Evolutionary conservation across 2,113 vertebrate species (phyloP).

Genomic region (Himantopus leucocephalus): DNA sequence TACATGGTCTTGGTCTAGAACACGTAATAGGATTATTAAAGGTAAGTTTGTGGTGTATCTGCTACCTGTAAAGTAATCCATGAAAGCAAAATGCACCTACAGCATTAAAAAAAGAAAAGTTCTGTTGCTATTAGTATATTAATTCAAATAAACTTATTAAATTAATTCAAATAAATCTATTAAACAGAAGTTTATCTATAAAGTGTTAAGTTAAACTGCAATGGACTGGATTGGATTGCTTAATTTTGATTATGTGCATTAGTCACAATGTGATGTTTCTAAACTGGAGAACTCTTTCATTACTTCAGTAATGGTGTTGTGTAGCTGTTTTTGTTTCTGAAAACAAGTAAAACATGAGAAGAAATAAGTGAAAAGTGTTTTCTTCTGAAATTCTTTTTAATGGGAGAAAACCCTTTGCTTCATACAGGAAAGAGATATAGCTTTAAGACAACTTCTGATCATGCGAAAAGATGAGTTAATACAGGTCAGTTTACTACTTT

Average conservation of each 20-base stretch:
- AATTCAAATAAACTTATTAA: not conserved
- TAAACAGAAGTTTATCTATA: not conserved
- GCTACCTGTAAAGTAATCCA: not conserved
- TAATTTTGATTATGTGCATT: not conserved
- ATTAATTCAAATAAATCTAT: not conserved
- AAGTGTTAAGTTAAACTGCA: not conserved
- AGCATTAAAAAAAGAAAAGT: not conserved
- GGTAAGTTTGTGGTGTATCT: slow-evolving; percentile 66
- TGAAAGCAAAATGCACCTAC: not conserved
- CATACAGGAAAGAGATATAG: slow-evolving; percentile 84
- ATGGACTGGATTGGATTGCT: not conserved
- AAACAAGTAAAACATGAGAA: not conserved
- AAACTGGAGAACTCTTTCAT: not conserved
- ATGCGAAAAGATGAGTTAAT: slow-evolving; percentile 87
- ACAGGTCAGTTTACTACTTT: slow-evolving; percentile 76
- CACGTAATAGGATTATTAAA: slow-evolving; percentile 78
- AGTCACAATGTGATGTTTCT: not conserved
- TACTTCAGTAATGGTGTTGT: not conserved
- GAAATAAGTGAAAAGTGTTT: not conserved
- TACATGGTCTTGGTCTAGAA: slow-evolving; percentile 87
- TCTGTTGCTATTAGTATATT: not conserved
- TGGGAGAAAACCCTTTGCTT: slow-evolving; percentile 10
- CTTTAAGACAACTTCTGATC: slow-evolving; percentile 83
- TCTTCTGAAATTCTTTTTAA: not conserved
- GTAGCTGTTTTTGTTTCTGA: not conserved